Base-by-base conservation (phyloP, 1,140 invertebrate species). In the Copidosoma floridanum region DNA sequence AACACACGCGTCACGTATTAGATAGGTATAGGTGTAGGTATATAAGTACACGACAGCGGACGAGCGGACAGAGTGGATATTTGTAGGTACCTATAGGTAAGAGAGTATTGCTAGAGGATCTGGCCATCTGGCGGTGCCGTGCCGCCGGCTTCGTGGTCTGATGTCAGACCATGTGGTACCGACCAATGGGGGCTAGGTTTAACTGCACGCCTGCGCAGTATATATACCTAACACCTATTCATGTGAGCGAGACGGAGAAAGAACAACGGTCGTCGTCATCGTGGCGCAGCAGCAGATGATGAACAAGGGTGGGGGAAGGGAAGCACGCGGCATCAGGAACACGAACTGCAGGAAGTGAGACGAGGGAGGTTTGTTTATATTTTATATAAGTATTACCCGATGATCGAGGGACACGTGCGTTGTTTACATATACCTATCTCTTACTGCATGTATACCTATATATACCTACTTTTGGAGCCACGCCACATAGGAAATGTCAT, bases 141-240 rank as follows among this genome's bases (percentile, higher is more conserved):
- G 52, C 38, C 27, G 23, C 72, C 68, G 69, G 71, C 69, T n/a
- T 72, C 71, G 72, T 80, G 75, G 79, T 79, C 76, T 77, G 78
- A 80, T 72, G 74, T 80, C 79, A 73, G 74, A 77, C 78, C 78
- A 80, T 81, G 74, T 77, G 75, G 65, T 57, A 29, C 40, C 68
- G 63, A 61, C 79, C 79, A 81, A 81, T 80, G 37, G 62, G 63
- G 14, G 0, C 41, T n/a, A 58, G 47, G 40, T 44, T 26, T 24
- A 16, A 7, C 51, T 0, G 1, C 10, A 68, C 73, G 76, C 74
- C 71, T 65, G 76, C 79, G 74, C 68, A n/a, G 14, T 47, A 14
- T 27, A 47, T 47, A 27, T 47, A 24, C n/a, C n/a, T n/a, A n/a
- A n/a, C n/a, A n/a, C n/a, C n/a, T n/a, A n/a, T n/a, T n/a, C n/a